These are phyloP conservation scores for Porites evermanni DNA, from an alignment of 92 coral and sea anemone genomes.

Conservation along the genomic window DNA sequence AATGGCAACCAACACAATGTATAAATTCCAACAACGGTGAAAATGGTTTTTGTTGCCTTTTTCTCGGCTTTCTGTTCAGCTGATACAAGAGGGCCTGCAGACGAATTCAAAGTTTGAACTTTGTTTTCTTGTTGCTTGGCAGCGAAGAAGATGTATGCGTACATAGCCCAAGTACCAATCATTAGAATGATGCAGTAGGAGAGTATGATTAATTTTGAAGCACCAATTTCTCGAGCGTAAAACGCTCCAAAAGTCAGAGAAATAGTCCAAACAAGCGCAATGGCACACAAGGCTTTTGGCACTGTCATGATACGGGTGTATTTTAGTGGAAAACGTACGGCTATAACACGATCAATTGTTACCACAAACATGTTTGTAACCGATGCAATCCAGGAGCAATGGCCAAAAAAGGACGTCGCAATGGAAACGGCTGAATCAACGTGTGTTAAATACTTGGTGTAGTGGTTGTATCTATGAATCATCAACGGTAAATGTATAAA, in stretches of 20 bases:
- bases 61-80: slow-evolving; percentile 9
- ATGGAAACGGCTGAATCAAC: neutral
- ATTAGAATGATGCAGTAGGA: slow-evolving; percentile 6
- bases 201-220: neutral
- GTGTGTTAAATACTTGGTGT: neutral
- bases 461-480: slow-evolving; percentile 18
- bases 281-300: slow-evolving; percentile 28
- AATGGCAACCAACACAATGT: slow-evolving; percentile 28
- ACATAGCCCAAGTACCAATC: slow-evolving; percentile 33
- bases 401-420: slow-evolving; percentile 44
- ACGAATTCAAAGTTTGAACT: neutral
- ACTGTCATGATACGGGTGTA: slow-evolving; percentile 38
- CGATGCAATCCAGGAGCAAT: slow-evolving; percentile 54
- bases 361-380: slow-evolving; percentile 70
- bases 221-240: neutral
- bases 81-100: neutral
- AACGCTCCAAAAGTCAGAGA: slow-evolving; percentile 7
- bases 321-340: slow-evolving; percentile 53
- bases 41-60: slow-evolving; percentile 32
- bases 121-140: slow-evolving; percentile 56
- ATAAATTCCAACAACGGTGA: slow-evolving; percentile 25
- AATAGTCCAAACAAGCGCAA: slow-evolving; percentile 35
- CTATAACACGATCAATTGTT: slow-evolving; percentile 70
- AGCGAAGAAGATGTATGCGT: slow-evolving; percentile 36
- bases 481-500: slow-evolving; percentile 38